Evolutionary conservation across 2,113 vertebrate genomes (phyloP).

Genomic region (Hystrix brachyura): DNA sequence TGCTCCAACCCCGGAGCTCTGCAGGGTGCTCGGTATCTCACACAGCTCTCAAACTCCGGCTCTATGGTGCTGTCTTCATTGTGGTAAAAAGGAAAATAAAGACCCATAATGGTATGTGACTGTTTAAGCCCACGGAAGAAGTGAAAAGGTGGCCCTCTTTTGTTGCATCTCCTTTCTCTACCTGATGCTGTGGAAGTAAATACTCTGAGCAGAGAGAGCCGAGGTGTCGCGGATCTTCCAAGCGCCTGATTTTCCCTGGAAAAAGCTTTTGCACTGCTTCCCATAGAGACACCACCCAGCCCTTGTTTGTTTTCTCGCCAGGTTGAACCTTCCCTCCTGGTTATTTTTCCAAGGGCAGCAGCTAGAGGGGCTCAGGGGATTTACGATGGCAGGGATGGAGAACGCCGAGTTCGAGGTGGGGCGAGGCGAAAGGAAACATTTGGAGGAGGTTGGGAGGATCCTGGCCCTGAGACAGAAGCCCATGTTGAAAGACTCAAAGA

Average conservation of each 20-base stretch:
- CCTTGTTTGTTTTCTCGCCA: slow-evolving; percentile 19
- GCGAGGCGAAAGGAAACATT: slow-evolving; percentile 66
- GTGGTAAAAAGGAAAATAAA: slow-evolving; percentile 4
- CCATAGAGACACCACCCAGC: neutral
- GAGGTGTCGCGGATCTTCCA: neutral
- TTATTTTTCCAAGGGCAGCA: slow-evolving; percentile 40
- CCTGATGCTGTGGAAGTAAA: neutral
- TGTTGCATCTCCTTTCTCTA: neutral
- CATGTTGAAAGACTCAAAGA: slow-evolving; percentile 63
- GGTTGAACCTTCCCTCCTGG: slow-evolving; percentile 30
- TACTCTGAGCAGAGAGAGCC: neutral
- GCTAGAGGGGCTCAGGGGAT: slow-evolving; percentile 40
- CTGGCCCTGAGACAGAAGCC: slow-evolving; percentile 61
- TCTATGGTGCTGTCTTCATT: neutral
- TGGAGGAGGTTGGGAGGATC: slow-evolving; percentile 56
- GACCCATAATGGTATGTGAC: neutral
- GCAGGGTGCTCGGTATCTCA: rapidly evolving
- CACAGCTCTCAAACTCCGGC: neutral
- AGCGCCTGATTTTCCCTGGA: neutral
- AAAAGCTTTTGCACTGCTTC: neutral
- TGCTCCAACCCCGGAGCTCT: neutral
- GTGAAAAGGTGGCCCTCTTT: neutral
- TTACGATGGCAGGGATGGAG: slow-evolving; percentile 60
- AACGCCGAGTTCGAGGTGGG: slow-evolving; percentile 63
- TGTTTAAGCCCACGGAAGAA: neutral